phyloP scores from a whole-genome alignment of 2,888 invertebrate genomes.

The Drosophila parthenogenetica region DNA sequence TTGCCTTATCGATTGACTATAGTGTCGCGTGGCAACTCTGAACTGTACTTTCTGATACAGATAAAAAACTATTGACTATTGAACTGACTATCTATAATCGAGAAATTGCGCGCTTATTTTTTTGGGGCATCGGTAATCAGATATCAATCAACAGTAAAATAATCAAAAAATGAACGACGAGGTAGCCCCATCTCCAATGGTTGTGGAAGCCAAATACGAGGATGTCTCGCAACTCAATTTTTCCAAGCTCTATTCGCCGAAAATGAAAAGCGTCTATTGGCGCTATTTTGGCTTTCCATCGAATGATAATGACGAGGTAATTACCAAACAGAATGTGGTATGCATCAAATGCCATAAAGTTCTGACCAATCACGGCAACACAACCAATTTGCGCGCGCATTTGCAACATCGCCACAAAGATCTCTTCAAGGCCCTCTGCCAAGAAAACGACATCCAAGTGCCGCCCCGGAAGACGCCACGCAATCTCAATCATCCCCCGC shows the following conservation, averaged over 20 bases:
- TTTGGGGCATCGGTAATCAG: constrained; percentile 65
- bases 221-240: constrained; percentile 79
- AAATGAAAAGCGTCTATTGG: constrained; percentile 85
- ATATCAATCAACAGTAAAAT: constrained; percentile 50
- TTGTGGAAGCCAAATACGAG: constrained; percentile 68
- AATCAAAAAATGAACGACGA: constrained; percentile 64
- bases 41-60: constrained; percentile 78
- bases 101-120: constrained; percentile 79
- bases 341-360: constrained; percentile 83
- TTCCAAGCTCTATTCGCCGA: constrained; percentile 83
- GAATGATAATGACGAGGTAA: constrained; percentile 82
- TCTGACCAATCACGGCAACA: constrained; percentile 84
- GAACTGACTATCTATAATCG: constrained; percentile 80
- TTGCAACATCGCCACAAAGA: constrained; percentile 83
- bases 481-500: constrained; percentile 60
- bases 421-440: constrained; percentile 78
- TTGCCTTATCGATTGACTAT: constrained; percentile 74
- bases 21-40: constrained; percentile 78
- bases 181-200: constrained; percentile 58
- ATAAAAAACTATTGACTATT: constrained; percentile 80
- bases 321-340: constrained; percentile 84
- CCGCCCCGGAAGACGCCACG: constrained; percentile 79
- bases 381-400: constrained; percentile 84
- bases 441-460: constrained; percentile 80
- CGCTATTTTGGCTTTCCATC: constrained; percentile 85